Conservation (phyloP, 2,888 invertebrate species). For the Apeira syringaria region DNA sequence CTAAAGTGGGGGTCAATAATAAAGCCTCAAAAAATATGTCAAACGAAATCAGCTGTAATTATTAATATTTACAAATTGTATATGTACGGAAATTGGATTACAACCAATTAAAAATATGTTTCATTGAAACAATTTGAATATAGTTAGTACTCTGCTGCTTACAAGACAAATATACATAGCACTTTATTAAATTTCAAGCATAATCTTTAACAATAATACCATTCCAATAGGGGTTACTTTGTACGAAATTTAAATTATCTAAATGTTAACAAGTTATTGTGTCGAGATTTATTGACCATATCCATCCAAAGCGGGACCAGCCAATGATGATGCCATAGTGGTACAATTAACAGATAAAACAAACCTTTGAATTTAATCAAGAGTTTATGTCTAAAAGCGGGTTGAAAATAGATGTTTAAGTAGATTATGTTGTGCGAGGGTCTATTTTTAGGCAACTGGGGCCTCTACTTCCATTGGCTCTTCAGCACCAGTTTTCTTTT, state of each 20-base stretch:
- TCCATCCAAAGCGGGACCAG: conserved; percentile 5
- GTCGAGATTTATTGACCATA: conserved; percentile 20
- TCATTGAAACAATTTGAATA: neutral
- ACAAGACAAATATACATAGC: neutral
- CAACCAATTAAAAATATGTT: neutral
- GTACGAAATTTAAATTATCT: conserved; percentile 30
- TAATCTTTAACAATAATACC: conserved; percentile 15
- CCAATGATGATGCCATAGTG: conserved; percentile 8
- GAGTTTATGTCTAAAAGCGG: conserved; percentile 31
- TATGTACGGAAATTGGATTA: neutral
- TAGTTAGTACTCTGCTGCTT: conserved; percentile 5
- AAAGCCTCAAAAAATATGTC: conserved; percentile 23
- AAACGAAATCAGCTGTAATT: conserved; percentile 12
- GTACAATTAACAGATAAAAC: conserved; percentile 17
- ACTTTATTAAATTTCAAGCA: conserved; percentile 10
- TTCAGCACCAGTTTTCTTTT: conserved; percentile 89
- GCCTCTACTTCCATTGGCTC: conserved; percentile 85
- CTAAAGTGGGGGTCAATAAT: no score
- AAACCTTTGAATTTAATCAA: conserved; percentile 17
- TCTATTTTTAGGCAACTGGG: conserved; percentile 70
- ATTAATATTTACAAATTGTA: conserved; percentile 13
- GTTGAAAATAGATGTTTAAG: conserved; percentile 42
- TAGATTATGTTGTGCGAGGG: conserved; percentile 36
- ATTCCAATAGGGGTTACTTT: conserved; percentile 32
- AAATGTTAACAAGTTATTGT: conserved; percentile 31